Evolutionary conservation across 2,797 vertebrate genomes (phyloP), one percentile per base, ranked within the genome.

Genomic region (Halcyon smyrnensis): DNA sequence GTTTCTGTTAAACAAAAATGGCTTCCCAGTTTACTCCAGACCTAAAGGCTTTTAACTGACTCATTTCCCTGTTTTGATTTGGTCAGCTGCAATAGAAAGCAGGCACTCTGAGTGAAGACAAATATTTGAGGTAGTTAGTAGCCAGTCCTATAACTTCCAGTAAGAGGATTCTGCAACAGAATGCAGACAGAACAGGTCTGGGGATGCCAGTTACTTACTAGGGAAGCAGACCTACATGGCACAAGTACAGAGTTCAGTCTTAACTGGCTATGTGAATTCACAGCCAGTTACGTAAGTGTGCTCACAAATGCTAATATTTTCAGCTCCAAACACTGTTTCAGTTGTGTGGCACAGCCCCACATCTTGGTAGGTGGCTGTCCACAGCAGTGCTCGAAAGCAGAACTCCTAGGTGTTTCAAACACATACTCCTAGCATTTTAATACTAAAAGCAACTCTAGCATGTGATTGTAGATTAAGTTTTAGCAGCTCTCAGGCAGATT

Each of bases 401-500:
- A 10, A 53, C 15, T 56, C 36, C 6, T 5, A 67, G 17, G 37
- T 84, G 45, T 24, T 76, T 11, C 64, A 56, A 32, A 84, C 45
- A 81, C 36, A 19, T 45, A 24, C 10, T 71, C 48, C 80, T 65
- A 36, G 16, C 1, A 1, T 48, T 85, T 93, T 90, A 77, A 21
- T 59, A 62, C 19, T 87, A 75, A 74, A 84, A 86, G 14, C 34
- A 90, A 80, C 46, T 63, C 60, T 41, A 91, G 28, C 34, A 76
- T 11, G 37, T 74, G 77, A 73, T 20, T 46, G 11, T n/a, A 64
- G 74, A 93, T 92, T 90, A 95, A 86, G 45, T 90, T 90, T 83
- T 64, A 84, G 53, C n/a, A 57, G 50, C 41, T 86, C 24, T 78
- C 63, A 69, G 34, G 80, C 82, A 91, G 90, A 97, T 97, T 87